Evolutionary conservation across 2,888 invertebrate genomes (phyloP).

Genomic region (Trisateles emortualis): DNA sequence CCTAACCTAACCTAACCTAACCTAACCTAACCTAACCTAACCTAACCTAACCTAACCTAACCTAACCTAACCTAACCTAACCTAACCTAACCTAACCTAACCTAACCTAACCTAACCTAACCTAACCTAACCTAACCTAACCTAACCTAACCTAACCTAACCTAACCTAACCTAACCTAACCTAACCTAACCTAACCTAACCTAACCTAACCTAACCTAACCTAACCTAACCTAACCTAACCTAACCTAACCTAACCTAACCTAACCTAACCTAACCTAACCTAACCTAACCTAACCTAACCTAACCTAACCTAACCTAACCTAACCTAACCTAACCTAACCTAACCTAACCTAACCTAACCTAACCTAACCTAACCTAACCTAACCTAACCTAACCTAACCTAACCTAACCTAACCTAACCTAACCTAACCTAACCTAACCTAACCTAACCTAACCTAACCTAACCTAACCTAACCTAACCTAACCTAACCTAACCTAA

Average conservation of each 20-base stretch:
- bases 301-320: constrained; percentile 34
- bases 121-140: constrained; percentile 10
- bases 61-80: constrained; percentile 30
- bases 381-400: constrained; percentile 10
- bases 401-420: constrained; percentile 10
- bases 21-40: constrained; percentile 28
- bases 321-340: constrained; percentile 10
- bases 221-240: constrained; percentile 45
- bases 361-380: constrained; percentile 10
- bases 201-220: constrained; percentile 41
- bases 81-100: constrained; percentile 29
- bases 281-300: constrained; percentile 46
- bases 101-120: constrained; percentile 31
- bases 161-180: constrained; percentile 32
- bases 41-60: constrained; percentile 35
- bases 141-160: constrained; percentile 36
- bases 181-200: constrained; percentile 41
- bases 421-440: constrained; percentile 10
- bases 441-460: constrained; percentile 10
- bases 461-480: constrained; percentile 10
- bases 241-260: constrained; percentile 44
- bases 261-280: constrained; percentile 34
- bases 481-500: constrained; percentile 10
- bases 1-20: constrained; percentile 12
- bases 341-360: constrained; percentile 10